Conservation (phyloP, 2,797 vertebrate genomes). For the Platyrinchus mystaceus region DNA sequence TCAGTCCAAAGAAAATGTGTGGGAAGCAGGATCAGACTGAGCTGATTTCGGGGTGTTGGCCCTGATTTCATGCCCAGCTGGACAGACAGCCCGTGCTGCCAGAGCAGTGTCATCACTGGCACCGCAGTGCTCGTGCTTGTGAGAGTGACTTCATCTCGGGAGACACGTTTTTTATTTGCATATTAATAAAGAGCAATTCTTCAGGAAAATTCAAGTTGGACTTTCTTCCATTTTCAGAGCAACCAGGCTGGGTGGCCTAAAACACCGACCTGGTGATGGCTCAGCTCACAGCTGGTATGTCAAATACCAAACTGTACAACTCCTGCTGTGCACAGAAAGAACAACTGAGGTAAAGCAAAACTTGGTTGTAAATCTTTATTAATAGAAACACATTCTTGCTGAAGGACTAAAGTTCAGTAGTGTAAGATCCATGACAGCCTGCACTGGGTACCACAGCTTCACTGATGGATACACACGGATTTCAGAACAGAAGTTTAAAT, state of each 20-base stretch:
- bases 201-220: background rate
- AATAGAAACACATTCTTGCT: constrained; percentile 76
- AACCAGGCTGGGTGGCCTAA: background rate
- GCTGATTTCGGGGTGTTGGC: background rate
- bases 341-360: background rate
- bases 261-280: background rate
- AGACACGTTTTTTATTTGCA: background rate
- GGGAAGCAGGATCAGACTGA: background rate
- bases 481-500: constrained; percentile 50
- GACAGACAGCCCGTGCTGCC: background rate
- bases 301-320: background rate
- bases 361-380: constrained; percentile 75
- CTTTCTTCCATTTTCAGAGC: background rate
- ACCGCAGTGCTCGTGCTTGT: background rate
- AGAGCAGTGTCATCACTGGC: background rate
- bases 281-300: background rate
- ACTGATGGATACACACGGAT: background rate
- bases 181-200: constrained; percentile 51
- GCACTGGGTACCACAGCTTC: constrained; percentile 45
- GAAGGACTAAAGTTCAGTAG: constrained; percentile 66
- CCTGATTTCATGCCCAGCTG: background rate
- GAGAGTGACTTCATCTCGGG: background rate
- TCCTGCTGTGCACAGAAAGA: background rate
- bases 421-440: constrained; percentile 48
- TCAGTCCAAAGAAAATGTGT: background rate